phyloP scores from a whole-genome alignment of 2,113 vertebrate species.

The Petrocephalus microphthalmus region DNA sequence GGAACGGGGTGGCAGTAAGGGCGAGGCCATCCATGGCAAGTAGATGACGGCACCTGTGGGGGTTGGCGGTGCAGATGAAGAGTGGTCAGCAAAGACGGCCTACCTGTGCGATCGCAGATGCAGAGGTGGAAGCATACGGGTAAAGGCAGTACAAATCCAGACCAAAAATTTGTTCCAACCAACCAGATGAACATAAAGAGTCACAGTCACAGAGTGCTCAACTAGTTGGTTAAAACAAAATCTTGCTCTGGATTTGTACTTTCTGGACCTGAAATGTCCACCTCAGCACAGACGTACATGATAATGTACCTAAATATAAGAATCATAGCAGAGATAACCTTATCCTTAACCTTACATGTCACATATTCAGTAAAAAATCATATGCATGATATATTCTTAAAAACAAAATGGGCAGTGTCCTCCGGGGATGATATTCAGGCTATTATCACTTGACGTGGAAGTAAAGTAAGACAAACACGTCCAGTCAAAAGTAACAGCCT shows the following conservation, averaged over 20 bases:
- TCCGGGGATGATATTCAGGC: not conserved
- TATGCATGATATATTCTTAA: not conserved
- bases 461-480: not conserved
- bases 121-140: not conserved
- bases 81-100: not conserved
- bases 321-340: not conserved
- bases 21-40: not conserved
- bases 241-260: not conserved
- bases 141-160: not conserved
- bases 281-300: not conserved
- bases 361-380: not conserved
- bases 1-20: not conserved
- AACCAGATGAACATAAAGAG: not conserved
- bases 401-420: not conserved
- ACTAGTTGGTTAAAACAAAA: not conserved
- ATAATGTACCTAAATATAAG: not conserved
- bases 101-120: not conserved
- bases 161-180: not conserved
- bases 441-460: not conserved
- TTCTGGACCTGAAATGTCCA: not conserved
- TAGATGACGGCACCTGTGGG: slow-evolving; percentile 40
- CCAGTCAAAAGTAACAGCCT: not conserved
- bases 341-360: not conserved
- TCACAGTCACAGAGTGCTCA: not conserved
- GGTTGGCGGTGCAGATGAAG: not conserved